These are phyloP conservation scores for Tachina fera DNA, from an alignment of 2,888 invertebrate genomes.

Conservation along the genomic window DNA sequence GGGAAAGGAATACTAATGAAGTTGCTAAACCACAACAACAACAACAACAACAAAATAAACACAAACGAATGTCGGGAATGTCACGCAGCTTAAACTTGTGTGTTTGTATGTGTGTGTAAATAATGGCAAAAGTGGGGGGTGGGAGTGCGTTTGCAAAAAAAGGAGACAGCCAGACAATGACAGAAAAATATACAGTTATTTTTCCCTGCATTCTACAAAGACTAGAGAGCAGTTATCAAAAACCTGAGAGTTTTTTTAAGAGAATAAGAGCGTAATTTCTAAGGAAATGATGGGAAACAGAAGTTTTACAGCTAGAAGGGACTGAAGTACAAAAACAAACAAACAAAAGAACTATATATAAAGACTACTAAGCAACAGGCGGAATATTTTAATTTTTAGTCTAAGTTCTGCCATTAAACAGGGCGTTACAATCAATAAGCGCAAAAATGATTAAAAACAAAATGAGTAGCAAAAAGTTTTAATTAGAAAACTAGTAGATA, in stretches of 20 bases:
- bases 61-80: constrained; percentile 65
- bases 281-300: constrained; percentile 45
- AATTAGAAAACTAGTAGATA: constrained; percentile 21
- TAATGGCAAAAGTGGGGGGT: constrained; percentile 16
- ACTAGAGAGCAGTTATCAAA: constrained; percentile 26
- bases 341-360: background rate
- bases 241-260: constrained; percentile 26
- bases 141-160: constrained; percentile 25
- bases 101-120: constrained; percentile 6
- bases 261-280: constrained; percentile 37
- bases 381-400: constrained; percentile 64
- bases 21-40: constrained; percentile 35
- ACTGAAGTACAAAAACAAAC: background rate
- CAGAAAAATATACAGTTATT: constrained; percentile 54
- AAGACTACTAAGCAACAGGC: constrained; percentile 70
- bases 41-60: constrained; percentile 19
- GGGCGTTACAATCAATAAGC: constrained; percentile 65
- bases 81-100: constrained; percentile 60
- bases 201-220: constrained; percentile 28
- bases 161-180: constrained; percentile 33
- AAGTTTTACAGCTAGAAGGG: constrained; percentile 38
- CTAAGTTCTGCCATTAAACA: constrained; percentile 63
- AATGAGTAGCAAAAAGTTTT: constrained; percentile 19
- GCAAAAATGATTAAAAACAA: constrained; percentile 14
- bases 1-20: constrained; percentile 46